A percentile compares a stretch with the other conserved stretches of the same genome.
Conservation (phyloP, 1,140 invertebrate species). For the Penaeus indicus region DNA sequence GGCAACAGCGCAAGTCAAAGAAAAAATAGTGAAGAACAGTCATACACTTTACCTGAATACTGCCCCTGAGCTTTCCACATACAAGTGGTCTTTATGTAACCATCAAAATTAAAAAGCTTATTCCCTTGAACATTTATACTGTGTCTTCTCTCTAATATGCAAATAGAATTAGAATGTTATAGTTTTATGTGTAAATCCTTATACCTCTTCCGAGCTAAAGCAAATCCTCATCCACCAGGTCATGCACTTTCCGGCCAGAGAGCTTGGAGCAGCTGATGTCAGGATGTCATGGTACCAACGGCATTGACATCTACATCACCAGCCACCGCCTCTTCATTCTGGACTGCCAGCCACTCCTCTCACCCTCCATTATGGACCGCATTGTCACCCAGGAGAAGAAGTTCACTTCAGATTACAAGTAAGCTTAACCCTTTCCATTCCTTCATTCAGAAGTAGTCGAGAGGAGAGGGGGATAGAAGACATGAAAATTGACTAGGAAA, state of each 20-base stretch:
- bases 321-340: constrained; percentile 77
- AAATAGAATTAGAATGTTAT: too few relatives aligned
- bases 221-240: constrained; percentile 9
- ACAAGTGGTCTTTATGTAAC: too few relatives aligned
- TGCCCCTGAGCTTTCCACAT: too few relatives aligned
- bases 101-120: too few relatives aligned
- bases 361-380: constrained; percentile 77
- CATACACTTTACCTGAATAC: too few relatives aligned
- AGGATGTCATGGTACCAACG: constrained; percentile 75
- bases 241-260: constrained; percentile 59
- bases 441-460: constrained; percentile 11
- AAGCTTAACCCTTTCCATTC: neutral
- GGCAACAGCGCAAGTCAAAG: too few relatives aligned
- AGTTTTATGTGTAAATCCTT: too few relatives aligned
- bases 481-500: neutral
- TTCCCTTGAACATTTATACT: too few relatives aligned
- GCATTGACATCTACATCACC: constrained; percentile 78
- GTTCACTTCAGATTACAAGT: constrained; percentile 58
- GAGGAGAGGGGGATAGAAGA: neutral
- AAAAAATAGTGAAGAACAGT: too few relatives aligned
- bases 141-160: too few relatives aligned
- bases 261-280: constrained; percentile 62
- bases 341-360: constrained; percentile 78
- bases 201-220: too few relatives aligned
- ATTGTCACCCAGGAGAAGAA: constrained; percentile 69